Percentiles rank a stretch among this genome's conserved stretches.
These are phyloP conservation scores for Myiopsitta monachus DNA, from an alignment of 2,113 vertebrate species.

Conservation along the genomic window DNA sequence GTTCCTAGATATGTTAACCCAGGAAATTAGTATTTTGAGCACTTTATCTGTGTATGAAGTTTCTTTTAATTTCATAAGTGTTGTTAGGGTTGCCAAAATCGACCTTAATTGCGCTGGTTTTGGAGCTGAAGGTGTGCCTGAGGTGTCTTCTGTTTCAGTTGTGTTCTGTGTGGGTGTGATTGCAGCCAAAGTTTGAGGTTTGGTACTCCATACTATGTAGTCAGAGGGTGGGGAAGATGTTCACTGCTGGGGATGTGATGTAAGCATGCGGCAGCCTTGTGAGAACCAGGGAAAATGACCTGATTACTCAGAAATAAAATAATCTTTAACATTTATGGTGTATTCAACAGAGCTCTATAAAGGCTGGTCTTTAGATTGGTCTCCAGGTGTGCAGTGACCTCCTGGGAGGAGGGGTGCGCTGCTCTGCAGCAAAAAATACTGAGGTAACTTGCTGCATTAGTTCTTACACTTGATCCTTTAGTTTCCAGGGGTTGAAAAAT, in stretches of 20 bases:
- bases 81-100: not conserved
- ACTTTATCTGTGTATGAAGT: not conserved
- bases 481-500: not conserved
- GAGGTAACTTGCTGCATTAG: not conserved
- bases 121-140: not conserved
- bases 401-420: not conserved
- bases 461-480: not conserved
- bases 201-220: not conserved
- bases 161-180: not conserved
- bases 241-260: rapidly evolving
- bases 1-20: not conserved
- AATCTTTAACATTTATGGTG: not conserved
- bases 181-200: not conserved
- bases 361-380: not conserved
- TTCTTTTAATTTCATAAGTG: not conserved
- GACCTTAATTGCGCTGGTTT: not conserved
- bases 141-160: not conserved
- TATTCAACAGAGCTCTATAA: not conserved
- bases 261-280: not conserved
- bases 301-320: not conserved
- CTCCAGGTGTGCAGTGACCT: not conserved
- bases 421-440: not conserved
- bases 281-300: not conserved
- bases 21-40: not conserved
- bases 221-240: not conserved